Conservation (phyloP, 2,888 invertebrate genomes). For the Buathra laborator region DNA sequence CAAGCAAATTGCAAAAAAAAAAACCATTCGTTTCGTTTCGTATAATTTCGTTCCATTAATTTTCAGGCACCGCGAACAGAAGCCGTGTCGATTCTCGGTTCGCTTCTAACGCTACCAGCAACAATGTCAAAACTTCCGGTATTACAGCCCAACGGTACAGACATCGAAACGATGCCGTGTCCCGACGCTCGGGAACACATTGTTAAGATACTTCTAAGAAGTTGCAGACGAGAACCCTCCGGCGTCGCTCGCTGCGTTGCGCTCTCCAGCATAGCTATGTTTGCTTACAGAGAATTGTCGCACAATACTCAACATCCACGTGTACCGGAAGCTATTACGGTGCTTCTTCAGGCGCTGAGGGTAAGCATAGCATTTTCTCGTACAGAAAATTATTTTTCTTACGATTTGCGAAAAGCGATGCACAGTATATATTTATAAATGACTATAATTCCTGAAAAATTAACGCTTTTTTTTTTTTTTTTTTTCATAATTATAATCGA, state of each 20-base stretch:
- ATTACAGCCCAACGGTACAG: conserved; percentile 88
- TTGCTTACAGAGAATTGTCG: conserved; percentile 89
- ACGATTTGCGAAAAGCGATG: background rate
- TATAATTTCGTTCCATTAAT: background rate
- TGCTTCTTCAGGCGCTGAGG: conserved; percentile 89
- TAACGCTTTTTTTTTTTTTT: no score
- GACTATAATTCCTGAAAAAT: background rate
- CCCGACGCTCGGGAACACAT: conserved; percentile 96
- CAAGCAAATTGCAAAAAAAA: background rate
- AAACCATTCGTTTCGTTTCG: background rate
- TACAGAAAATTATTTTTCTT: background rate
- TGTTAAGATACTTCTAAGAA: conserved; percentile 93
- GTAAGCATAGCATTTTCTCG: conserved; percentile 84
- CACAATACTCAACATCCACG: conserved; percentile 88
- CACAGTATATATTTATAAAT: conserved; percentile 1
- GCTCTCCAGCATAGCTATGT: conserved; percentile 93
- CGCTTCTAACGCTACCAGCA: conserved; percentile 93
- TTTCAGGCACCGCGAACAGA: conserved; percentile 93
- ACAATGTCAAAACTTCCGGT: conserved; percentile 89
- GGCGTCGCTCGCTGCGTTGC: conserved; percentile 96
- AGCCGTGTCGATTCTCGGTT: conserved; percentile 95
- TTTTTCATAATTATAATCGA: no score
- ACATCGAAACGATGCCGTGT: conserved; percentile 87
- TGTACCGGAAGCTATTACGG: conserved; percentile 89
- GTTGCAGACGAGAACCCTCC: conserved; percentile 95